Conservation (phyloP, 2,797 vertebrate species). For the Glyptemys insculpta region DNA sequence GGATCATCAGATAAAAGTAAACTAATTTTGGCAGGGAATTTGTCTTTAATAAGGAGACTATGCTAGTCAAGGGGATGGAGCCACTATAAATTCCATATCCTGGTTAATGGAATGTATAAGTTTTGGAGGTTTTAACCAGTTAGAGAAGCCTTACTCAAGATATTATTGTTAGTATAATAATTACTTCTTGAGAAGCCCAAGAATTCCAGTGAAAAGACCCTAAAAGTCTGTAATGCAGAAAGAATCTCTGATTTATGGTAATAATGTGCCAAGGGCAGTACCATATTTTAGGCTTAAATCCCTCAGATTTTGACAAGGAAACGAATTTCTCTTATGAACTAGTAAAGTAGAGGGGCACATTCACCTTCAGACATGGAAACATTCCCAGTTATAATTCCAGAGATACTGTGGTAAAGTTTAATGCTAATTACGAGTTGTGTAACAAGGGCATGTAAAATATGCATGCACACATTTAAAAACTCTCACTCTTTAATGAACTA, state of each 20-base stretch:
- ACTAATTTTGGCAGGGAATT: conserved; percentile 44
- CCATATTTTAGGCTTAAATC: not conserved
- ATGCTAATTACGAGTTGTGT: not conserved
- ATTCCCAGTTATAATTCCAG: not conserved
- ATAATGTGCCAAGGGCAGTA: conserved; percentile 17
- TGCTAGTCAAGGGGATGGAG: not conserved
- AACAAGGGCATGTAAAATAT: not conserved
- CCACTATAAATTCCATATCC: conserved; percentile 45
- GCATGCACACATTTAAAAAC: not conserved
- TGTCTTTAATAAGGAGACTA: conserved; percentile 38
- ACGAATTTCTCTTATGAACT: not conserved
- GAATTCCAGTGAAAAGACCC: conserved; percentile 25
- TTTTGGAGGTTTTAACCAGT: not conserved
- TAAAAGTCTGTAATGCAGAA: conserved; percentile 22
- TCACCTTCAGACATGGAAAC: not conserved
- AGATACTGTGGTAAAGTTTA: not conserved
- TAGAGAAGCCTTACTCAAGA: conserved; percentile 43
- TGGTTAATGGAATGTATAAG: conserved; percentile 29
- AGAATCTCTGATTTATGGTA: conserved; percentile 30
- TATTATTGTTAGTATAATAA: conserved; percentile 15
- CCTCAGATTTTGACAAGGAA: conserved; percentile 13
- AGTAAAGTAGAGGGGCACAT: not conserved
- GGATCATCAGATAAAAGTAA: conserved; percentile 43
- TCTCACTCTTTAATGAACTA: not conserved
- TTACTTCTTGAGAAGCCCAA: conserved; percentile 9